phyloP scores from a whole-genome alignment of 2,797 vertebrate species.

The Remorina albescens region DNA sequence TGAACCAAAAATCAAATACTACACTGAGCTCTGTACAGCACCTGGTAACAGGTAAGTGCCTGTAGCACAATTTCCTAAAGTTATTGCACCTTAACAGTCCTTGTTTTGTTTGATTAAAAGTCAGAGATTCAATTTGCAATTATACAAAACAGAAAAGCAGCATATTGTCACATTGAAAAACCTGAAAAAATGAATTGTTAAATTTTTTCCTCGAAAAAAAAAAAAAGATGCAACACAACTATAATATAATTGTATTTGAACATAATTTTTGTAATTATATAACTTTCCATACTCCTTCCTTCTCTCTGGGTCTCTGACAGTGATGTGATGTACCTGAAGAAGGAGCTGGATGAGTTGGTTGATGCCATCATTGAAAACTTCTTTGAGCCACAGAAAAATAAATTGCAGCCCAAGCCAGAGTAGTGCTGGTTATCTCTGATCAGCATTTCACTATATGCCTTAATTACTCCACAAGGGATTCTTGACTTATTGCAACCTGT shows the following conservation, averaged over 20 bases:
- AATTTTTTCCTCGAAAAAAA: not conserved
- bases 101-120: not conserved
- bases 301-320: slow-evolving; percentile 75
- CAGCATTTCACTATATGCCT: slow-evolving; percentile 48
- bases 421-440: slow-evolving; percentile 47
- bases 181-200: not conserved
- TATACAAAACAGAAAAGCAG: not conserved
- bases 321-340: slow-evolving; percentile 89
- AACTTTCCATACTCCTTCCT: not conserved
- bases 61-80: not conserved
- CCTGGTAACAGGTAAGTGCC: slow-evolving; percentile 93
- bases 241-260: no score
- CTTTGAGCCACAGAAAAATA: slow-evolving; percentile 95
- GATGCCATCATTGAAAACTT: slow-evolving; percentile 92
- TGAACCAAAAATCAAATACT: slow-evolving; percentile 98
- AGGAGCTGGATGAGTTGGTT: slow-evolving; percentile 90
- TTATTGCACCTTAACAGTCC: not conserved
- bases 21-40: slow-evolving; percentile 93
- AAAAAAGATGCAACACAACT: not conserved
- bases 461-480: slow-evolving; percentile 33
- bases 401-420: slow-evolving; percentile 86
- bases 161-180: not conserved
- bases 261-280: no score
- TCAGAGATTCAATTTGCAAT: not conserved
- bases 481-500: slow-evolving; percentile 26